Percentiles rank a stretch among this genome's conserved stretches.
These are phyloP conservation scores for Sisyra nigra DNA, from an alignment of 2,888 invertebrate species.

Conservation along the genomic window DNA sequence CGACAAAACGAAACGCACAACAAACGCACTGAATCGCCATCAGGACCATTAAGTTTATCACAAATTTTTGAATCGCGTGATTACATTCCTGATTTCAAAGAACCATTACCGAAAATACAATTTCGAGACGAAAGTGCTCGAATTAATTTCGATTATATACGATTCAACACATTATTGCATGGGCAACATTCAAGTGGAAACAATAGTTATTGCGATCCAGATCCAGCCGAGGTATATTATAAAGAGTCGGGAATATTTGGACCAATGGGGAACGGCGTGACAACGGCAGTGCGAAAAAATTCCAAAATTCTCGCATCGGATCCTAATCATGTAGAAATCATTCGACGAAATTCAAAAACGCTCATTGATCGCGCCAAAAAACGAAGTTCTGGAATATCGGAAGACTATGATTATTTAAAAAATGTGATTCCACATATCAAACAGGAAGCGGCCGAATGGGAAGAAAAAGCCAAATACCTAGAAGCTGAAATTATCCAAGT, in stretches of 20 bases:
- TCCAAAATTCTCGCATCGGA: slow-evolving; percentile 13
- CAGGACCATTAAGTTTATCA: slow-evolving; percentile 5
- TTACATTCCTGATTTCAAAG: slow-evolving; percentile 5
- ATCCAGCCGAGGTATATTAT: slow-evolving; percentile 23
- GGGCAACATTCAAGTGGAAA: slow-evolving; percentile 14
- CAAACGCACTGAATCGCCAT: background rate
- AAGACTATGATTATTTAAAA: slow-evolving; percentile 25
- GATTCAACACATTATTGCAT: slow-evolving; percentile 20
- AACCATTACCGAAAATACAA: slow-evolving; percentile 2
- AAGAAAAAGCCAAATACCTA: slow-evolving; percentile 29
- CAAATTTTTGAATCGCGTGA: slow-evolving; percentile 4
- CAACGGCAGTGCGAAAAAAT: slow-evolving; percentile 16
- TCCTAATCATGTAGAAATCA: slow-evolving; percentile 15
- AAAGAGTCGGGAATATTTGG: slow-evolving; percentile 24
- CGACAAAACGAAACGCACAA: background rate
- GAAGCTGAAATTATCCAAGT: slow-evolving; percentile 38
- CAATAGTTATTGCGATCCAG: slow-evolving; percentile 13
- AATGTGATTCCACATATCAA: slow-evolving; percentile 28
- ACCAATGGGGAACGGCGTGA: slow-evolving; percentile 26
- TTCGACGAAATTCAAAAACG: slow-evolving; percentile 20
- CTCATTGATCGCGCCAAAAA: slow-evolving; percentile 16
- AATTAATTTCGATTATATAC: slow-evolving; percentile 20
- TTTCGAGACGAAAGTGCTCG: slow-evolving; percentile 11
- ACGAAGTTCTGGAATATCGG: slow-evolving; percentile 16
- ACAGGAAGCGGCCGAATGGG: slow-evolving; percentile 30